phyloP scores from a whole-genome alignment of 2,888 invertebrate species.

The Agriotes lineatus region DNA sequence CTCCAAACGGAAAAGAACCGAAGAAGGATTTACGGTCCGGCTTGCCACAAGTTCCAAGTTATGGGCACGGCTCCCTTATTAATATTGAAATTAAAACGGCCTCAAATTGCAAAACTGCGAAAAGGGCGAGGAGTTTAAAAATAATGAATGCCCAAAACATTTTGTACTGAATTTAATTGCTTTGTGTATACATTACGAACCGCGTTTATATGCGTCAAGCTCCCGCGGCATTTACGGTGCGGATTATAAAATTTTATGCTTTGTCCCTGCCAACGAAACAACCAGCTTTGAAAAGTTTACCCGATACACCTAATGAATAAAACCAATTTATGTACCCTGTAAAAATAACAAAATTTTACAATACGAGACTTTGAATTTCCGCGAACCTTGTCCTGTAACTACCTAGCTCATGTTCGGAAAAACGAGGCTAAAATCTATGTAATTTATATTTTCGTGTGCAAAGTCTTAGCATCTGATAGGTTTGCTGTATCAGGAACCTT shows the following conservation, averaged over 20 bases:
- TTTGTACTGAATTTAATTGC: slow-evolving; percentile 19
- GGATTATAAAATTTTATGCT: slow-evolving; percentile 23
- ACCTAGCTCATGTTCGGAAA: no score
- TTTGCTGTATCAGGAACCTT: no score
- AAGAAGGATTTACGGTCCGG: neutral
- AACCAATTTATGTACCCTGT: slow-evolving; percentile 1
- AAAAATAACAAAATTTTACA: neutral
- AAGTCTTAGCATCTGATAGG: no score
- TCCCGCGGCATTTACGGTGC: slow-evolving; percentile 16
- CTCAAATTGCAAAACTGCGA: neutral
- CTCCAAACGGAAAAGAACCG: no score
- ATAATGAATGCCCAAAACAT: slow-evolving; percentile 8
- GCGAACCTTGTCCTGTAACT: neutral
- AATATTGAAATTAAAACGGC: slow-evolving; percentile 8
- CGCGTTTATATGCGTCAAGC: slow-evolving; percentile 2
- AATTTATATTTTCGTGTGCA: no score
- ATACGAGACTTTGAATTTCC: neutral
- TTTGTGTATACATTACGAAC: slow-evolving; percentile 14
- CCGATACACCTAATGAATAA: slow-evolving; percentile 10
- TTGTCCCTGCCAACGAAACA: slow-evolving; percentile 17
- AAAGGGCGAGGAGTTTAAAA: neutral
- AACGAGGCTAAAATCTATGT: no score
- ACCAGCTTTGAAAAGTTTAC: slow-evolving; percentile 9
- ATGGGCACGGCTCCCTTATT: neutral
- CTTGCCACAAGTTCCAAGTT: neutral